Base-by-base conservation (phyloP, 1,140 invertebrate species). In the Rhysida immarginata region DNA sequence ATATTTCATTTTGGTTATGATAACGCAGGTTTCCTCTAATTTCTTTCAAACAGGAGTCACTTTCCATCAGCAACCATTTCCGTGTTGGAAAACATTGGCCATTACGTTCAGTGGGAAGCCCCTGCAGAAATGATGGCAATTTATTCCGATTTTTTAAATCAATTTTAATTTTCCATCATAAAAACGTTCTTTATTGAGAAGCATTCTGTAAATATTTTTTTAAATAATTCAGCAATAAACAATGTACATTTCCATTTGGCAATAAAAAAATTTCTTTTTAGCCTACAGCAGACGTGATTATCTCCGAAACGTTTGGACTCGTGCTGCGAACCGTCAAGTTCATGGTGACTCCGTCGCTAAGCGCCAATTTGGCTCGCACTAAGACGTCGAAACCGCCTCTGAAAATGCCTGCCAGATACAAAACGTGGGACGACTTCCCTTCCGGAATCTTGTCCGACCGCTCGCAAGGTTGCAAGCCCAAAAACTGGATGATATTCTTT, bases 321-420 rank as follows among this genome's bases (percentile, higher is more conserved):
- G 73, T 74, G 20, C 76, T 77, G 21, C 81, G 66, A 1, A 83
- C 80, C 14, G 79, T 78, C 18, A 84, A 66, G 64, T 83, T 81
- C 78, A 85, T 82, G 23, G 80, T 82, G 13, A 72, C 89, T 54
- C 81, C 81, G 23, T 83, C 84, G 63, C 62, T 8, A 25, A 29
- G 77, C n/a, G 89, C 68, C 45, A 96, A 66, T 66, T 89, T 85
- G 8, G 89, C 85, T 53, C 83, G 73, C 0, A 94, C 89, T 18
- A 98, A 69, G 25, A 96, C 81, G 59, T 96, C 89, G 54, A 85
- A 80, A 0, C 90, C 89, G 5, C 89, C 91, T 43, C 93, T 77
- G 66, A 90, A 92, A 0, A 91, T 77, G 41, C 90, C 88, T 55
- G 85, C 80, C 48, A 95, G 72, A 53, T 83, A 75, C 18, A 96